These are phyloP conservation scores for Siniperca chuatsi DNA, from an alignment of 2,113 vertebrate genomes.

Conservation along the genomic window DNA sequence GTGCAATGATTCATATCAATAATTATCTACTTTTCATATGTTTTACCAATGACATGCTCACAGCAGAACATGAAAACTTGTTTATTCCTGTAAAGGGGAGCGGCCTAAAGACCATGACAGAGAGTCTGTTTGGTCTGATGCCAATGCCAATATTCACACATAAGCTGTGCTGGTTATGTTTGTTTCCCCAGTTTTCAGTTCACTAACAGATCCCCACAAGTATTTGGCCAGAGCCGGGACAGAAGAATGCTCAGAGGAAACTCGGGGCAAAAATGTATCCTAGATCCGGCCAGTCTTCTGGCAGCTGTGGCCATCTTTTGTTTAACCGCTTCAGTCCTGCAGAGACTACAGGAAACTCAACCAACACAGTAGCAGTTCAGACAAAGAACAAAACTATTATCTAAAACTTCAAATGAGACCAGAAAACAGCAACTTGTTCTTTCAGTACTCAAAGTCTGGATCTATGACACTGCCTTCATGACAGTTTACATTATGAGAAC, in stretches of 20 bases:
- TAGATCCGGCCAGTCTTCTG: constrained; percentile 29
- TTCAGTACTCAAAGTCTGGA: too few relatives aligned
- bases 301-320: constrained; percentile 32
- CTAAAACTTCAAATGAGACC: neutral
- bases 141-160: neutral
- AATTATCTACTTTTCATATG: neutral
- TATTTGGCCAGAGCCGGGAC: constrained; percentile 3
- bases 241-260: constrained; percentile 10
- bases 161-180: neutral
- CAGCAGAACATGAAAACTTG: constrained; percentile 12
- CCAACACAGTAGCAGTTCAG: constrained; percentile 17
- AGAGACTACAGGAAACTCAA: neutral
- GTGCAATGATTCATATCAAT: neutral
- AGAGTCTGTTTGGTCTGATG: neutral
- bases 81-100: constrained; percentile 22
- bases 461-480: too few relatives aligned
- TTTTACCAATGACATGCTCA: neutral
- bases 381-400: neutral
- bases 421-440: neutral
- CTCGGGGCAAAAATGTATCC: neutral
- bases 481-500: neutral
- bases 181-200: constrained; percentile 17
- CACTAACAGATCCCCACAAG: neutral
- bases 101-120: neutral
- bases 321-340: constrained; percentile 29